phyloP scores from a whole-genome alignment of 1,140 invertebrate species.

The Sesamia nonagrioides region DNA sequence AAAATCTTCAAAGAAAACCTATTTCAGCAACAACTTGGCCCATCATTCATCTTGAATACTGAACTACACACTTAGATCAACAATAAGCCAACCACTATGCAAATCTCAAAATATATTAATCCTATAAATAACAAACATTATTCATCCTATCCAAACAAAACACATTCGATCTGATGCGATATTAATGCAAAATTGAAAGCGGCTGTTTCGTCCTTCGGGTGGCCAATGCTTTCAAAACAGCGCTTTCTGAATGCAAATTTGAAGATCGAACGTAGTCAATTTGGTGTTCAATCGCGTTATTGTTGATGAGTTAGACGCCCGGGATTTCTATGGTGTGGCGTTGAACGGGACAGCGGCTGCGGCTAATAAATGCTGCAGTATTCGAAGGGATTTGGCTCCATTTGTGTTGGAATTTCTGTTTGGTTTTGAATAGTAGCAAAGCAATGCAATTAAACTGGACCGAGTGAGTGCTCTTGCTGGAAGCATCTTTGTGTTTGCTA shows the following conservation, averaged over 20 bases:
- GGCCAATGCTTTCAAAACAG: slow-evolving; percentile 56
- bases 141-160: slow-evolving; percentile 44
- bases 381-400: slow-evolving; percentile 24
- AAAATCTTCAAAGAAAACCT: not conserved
- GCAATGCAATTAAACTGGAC: not conserved
- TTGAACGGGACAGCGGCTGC: slow-evolving; percentile 23
- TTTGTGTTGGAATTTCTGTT: not conserved
- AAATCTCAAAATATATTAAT: slow-evolving; percentile 17
- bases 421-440: not conserved
- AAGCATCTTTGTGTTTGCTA: no score
- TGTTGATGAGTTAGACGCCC: slow-evolving; percentile 38
- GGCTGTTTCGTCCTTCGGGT: slow-evolving; percentile 52
- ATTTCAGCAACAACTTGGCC: not conserved
- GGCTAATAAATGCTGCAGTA: slow-evolving; percentile 7
- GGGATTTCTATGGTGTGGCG: slow-evolving; percentile 33
- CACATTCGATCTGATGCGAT: slow-evolving; percentile 49
- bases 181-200: slow-evolving; percentile 60
- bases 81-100: not conserved
- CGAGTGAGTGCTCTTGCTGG: not conserved
- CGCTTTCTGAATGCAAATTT: slow-evolving; percentile 57
- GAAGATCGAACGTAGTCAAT: slow-evolving; percentile 49
- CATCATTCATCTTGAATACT: not conserved
- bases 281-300: slow-evolving; percentile 46
- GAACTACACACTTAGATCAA: not conserved
- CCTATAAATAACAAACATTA: slow-evolving; percentile 37